phyloP scores from a whole-genome alignment of 2,113 vertebrate species.

The Diglossa brunneiventris region DNA sequence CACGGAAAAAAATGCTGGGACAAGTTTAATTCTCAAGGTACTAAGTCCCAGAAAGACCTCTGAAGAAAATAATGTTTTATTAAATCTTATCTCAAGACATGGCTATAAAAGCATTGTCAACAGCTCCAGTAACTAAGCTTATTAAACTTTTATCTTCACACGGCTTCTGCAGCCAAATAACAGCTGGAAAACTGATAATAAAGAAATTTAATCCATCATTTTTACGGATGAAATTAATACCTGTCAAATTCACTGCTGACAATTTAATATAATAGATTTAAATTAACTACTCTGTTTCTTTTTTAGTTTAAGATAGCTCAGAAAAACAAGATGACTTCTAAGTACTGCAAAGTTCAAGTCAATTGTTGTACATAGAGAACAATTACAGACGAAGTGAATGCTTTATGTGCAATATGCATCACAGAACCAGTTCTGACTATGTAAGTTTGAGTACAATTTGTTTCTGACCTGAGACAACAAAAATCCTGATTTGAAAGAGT shows the following conservation, averaged over 20 bases:
- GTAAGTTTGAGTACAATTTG: background rate
- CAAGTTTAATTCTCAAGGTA: slow-evolving; percentile 8
- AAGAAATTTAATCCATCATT: slow-evolving; percentile 83
- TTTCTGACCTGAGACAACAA: background rate
- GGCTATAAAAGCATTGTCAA: slow-evolving; percentile 68
- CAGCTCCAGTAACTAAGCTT: slow-evolving; percentile 72
- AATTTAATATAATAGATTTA: slow-evolving; percentile 77
- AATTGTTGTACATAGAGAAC: background rate
- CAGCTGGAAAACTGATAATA: slow-evolving; percentile 75
- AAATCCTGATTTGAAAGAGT: background rate
- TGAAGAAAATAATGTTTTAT: slow-evolving; percentile 74
- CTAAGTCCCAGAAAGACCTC: slow-evolving; percentile 37
- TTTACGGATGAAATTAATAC: slow-evolving; percentile 83
- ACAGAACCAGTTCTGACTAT: background rate
- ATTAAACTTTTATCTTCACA: slow-evolving; percentile 77
- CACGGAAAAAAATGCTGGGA: background rate
- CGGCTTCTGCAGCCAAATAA: slow-evolving; percentile 67
- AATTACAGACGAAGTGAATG: background rate
- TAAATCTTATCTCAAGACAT: slow-evolving; percentile 74
- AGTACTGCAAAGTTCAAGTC: slow-evolving; percentile 5
- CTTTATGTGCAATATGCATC: background rate
- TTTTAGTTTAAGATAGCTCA: slow-evolving; percentile 18
- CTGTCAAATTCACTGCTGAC: slow-evolving; percentile 79
- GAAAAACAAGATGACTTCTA: slow-evolving; percentile 22
- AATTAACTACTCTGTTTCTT: slow-evolving; percentile 37